Percentiles rank a stretch among this genome's conserved stretches.
Conservation (phyloP, 2,888 invertebrate species). For the Ischnura elegans region DNA sequence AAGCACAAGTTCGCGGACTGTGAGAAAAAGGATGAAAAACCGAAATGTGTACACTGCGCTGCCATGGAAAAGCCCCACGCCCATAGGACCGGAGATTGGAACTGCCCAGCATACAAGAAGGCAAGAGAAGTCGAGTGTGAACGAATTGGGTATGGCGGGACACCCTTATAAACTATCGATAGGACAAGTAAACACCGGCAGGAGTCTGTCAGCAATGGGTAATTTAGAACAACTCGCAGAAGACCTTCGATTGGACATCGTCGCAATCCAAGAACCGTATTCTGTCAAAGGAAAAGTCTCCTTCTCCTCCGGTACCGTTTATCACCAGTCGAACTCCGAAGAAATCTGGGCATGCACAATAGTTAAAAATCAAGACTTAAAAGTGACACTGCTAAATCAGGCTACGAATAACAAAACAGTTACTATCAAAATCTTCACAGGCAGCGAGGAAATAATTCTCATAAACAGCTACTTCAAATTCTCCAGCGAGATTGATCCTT, state of each 20-base stretch:
- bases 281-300: too few relatives aligned
- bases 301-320: not conserved
- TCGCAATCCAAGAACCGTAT: not conserved
- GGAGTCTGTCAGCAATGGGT: not conserved
- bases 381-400: not conserved
- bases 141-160: not conserved
- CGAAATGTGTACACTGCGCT: not conserved
- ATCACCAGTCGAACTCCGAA: not conserved
- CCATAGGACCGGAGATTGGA: not conserved
- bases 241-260: not conserved
- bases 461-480: too few relatives aligned
- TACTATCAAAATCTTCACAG: not conserved
- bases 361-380: not conserved
- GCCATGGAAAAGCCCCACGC: not conserved
- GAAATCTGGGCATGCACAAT: not conserved
- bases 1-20: not conserved
- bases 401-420: not conserved
- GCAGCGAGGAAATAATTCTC: too few relatives aligned
- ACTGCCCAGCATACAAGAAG: not conserved
- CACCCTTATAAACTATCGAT: too few relatives aligned
- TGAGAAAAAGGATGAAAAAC: not conserved
- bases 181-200: not conserved
- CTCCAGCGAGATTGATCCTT: too few relatives aligned
- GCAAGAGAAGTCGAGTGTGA: not conserved
- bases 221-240: not conserved